Evolutionary conservation across 2,888 invertebrate species (phyloP).

Genomic region (Globia sparganii): DNA sequence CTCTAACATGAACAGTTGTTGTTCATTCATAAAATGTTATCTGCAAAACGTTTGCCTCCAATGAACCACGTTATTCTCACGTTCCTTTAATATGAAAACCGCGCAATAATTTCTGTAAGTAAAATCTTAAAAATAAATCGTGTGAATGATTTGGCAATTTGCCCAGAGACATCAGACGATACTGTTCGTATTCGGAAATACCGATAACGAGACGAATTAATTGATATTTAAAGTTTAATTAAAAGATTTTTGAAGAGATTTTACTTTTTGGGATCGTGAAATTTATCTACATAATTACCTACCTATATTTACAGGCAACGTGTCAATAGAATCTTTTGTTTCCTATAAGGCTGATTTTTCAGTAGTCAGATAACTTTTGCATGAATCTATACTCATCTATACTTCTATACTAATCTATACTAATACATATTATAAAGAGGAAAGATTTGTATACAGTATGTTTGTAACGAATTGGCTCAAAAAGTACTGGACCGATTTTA

Average conservation of each 20-base stretch:
- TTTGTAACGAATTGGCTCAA: no score
- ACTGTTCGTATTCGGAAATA: slow-evolving; percentile 57
- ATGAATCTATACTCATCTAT: no score
- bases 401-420: no score
- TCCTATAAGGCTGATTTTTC: no score
- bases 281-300: background rate
- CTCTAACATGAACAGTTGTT: background rate
- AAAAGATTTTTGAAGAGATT: background rate
- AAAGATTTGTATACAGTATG: no score
- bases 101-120: slow-evolving; percentile 48
- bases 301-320: background rate
- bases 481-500: no score
- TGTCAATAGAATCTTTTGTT: background rate
- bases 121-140: slow-evolving; percentile 60
- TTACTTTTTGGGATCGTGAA: background rate
- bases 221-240: slow-evolving; percentile 20
- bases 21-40: slow-evolving; percentile 6
- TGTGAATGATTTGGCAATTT: slow-evolving; percentile 65
- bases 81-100: slow-evolving; percentile 22
- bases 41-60: slow-evolving; percentile 11
- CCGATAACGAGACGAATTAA: slow-evolving; percentile 46
- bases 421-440: no score
- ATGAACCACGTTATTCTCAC: slow-evolving; percentile 8
- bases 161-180: slow-evolving; percentile 62
- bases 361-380: no score